A percentile compares a stretch with the other conserved stretches of the same genome.
These are phyloP conservation scores for Astyanax mexicanus DNA, from an alignment of 2,797 vertebrate genomes.

Conservation along the genomic window DNA sequence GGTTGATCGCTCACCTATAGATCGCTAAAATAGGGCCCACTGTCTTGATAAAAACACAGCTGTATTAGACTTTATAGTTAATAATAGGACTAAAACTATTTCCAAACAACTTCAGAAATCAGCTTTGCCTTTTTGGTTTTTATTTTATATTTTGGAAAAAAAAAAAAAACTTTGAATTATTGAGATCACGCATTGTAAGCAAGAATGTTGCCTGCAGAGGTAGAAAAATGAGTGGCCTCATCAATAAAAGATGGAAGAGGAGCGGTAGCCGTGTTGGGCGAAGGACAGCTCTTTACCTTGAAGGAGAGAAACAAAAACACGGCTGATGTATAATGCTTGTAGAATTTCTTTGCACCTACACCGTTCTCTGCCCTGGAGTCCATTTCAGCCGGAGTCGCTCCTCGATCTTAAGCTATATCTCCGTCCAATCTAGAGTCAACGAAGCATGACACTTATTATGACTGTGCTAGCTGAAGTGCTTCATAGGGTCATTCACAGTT, in stretches of 20 bases:
- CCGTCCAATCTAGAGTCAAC: conserved; percentile 9
- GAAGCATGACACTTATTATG: conserved; percentile 4
- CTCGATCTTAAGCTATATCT: conserved; percentile 13
- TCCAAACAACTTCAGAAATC: background rate
- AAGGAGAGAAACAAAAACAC: conserved; percentile 44
- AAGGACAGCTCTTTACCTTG: conserved; percentile 24
- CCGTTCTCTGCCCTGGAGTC: background rate
- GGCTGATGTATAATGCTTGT: conserved; percentile 24
- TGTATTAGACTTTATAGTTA: too few relatives aligned
- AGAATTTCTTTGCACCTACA: conserved; percentile 22
- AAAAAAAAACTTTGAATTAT: conserved; percentile 61
- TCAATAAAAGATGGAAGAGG: conserved; percentile 60
- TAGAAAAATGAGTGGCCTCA: conserved; percentile 49
- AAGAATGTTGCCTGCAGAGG: conserved; percentile 56
- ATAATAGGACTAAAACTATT: too few relatives aligned
- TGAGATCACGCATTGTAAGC: conserved; percentile 59
- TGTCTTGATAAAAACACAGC: too few relatives aligned
- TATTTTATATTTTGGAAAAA: conserved; percentile 39
- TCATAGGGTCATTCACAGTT: background rate
- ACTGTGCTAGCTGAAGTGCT: conserved; percentile 1
- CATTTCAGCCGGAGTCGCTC: conserved; percentile 6
- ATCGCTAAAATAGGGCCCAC: too few relatives aligned
- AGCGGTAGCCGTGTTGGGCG: conserved; percentile 20
- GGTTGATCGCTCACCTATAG: too few relatives aligned
- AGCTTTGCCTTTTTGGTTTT: conserved; percentile 2